phyloP scores from a whole-genome alignment of 2,797 vertebrate species.

The Ctenopoma multispine region DNA sequence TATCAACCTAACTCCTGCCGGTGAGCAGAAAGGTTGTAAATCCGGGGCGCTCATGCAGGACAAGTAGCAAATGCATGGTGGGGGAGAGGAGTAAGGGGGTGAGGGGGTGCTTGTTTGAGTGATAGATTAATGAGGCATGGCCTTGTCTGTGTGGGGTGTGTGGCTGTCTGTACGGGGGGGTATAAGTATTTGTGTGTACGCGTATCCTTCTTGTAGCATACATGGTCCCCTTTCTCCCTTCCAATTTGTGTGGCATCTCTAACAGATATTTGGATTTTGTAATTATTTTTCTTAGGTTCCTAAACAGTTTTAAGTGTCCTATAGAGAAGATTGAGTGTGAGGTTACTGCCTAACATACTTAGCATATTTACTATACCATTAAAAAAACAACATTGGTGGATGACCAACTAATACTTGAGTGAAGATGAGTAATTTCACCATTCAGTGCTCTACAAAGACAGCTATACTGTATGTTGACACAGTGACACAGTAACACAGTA shows the following conservation, averaged over 20 bases:
- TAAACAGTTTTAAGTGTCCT: background rate
- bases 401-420: slow-evolving; percentile 1
- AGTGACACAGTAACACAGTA: slow-evolving; percentile 75
- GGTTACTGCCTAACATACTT: background rate
- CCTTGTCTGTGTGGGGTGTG: slow-evolving; percentile 66
- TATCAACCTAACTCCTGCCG: slow-evolving; percentile 55
- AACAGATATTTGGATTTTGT: slow-evolving; percentile 5
- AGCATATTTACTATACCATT: background rate
- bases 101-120: slow-evolving; percentile 62
- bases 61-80: slow-evolving; percentile 54
- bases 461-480: slow-evolving; percentile 50
- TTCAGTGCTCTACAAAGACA: slow-evolving; percentile 12
- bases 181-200: slow-evolving; percentile 7
- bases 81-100: slow-evolving; percentile 45
- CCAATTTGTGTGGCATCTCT: slow-evolving; percentile 5
- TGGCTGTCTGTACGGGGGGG: slow-evolving; percentile 37
- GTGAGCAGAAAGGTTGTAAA: slow-evolving; percentile 65
- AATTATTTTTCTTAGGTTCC: background rate
- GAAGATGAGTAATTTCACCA: slow-evolving; percentile 8
- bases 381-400: background rate
- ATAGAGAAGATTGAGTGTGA: background rate
- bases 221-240: background rate
- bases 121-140: slow-evolving; percentile 79
- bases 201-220: slow-evolving; percentile 13
- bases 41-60: slow-evolving; percentile 63